Percentiles rank a stretch among this genome's conserved stretches.
Evolutionary conservation across 2,888 invertebrate genomes (phyloP).

Genomic region (Calliopum simillimum): DNA sequence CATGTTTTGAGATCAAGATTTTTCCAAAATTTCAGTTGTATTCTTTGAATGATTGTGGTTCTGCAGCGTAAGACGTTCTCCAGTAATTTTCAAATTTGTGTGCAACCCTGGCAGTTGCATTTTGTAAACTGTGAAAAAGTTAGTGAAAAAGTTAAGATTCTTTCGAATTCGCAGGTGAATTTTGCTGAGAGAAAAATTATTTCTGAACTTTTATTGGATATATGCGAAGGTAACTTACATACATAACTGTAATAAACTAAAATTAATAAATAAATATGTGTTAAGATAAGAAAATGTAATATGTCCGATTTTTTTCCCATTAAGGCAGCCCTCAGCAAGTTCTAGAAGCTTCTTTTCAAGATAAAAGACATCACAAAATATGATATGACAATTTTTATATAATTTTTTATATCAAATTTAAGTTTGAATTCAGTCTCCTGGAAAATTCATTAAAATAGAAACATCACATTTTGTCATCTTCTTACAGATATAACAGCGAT

Average conservation of each 20-base stretch:
- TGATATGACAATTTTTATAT: too few species aligned
- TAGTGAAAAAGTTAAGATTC: slow-evolving; percentile 6
- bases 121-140: slow-evolving; percentile 32
- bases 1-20: background rate
- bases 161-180: background rate
- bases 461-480: too few species aligned
- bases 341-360: too few species aligned
- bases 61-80: slow-evolving; percentile 29
- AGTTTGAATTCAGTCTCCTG: too few species aligned
- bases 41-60: slow-evolving; percentile 43
- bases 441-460: too few species aligned
- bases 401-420: too few species aligned
- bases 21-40: background rate
- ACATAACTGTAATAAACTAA: background rate
- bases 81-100: slow-evolving; percentile 1
- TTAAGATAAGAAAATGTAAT: too few species aligned
- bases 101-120: slow-evolving; percentile 31
- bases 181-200: slow-evolving; percentile 26
- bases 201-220: slow-evolving; percentile 30
- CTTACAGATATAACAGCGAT: too few species aligned
- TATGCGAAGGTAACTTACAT: slow-evolving; percentile 35
- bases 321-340: too few species aligned
- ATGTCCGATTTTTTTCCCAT: too few species aligned
- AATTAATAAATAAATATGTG: too few species aligned
- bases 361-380: too few species aligned